A percentile compares a stretch with the other conserved stretches of the same genome.
Evolutionary conservation across 2,888 invertebrate species (phyloP).

Genomic region (Eledone cirrhosa): DNA sequence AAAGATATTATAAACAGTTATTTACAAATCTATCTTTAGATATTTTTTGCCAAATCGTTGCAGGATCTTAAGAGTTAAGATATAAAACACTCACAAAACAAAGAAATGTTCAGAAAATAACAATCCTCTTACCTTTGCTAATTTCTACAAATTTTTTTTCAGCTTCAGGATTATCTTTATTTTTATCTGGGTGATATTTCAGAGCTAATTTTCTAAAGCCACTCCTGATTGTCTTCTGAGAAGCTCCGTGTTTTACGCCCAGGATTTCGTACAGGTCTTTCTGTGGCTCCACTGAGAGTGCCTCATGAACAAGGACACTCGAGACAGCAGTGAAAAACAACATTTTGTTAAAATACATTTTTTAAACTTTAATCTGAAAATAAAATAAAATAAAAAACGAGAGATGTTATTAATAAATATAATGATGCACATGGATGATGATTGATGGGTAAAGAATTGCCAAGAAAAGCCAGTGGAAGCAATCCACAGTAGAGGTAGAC

Average conservation of each 20-base stretch:
- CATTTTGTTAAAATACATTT: constrained; percentile 49
- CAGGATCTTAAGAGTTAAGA: too few species aligned
- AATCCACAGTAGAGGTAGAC: too few species aligned
- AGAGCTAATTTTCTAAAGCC: constrained; percentile 70
- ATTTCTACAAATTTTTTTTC: constrained; percentile 70
- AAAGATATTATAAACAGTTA: too few species aligned
- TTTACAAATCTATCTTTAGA: too few species aligned
- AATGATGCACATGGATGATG: too few species aligned
- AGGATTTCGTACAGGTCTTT: constrained; percentile 69
- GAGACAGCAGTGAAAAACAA: constrained; percentile 46
- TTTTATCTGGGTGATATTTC: constrained; percentile 71
- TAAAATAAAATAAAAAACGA: neutral
- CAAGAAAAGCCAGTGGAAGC: too few species aligned
- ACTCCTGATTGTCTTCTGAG: constrained; percentile 69
- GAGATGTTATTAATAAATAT: too few species aligned
- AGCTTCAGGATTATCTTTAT: constrained; percentile 66
- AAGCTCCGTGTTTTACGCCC: constrained; percentile 67
- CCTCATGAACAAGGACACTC: constrained; percentile 38
- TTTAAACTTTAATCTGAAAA: neutral
- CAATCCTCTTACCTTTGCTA: constrained; percentile 67
- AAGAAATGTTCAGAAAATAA: neutral
- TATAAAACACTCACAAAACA: too few species aligned
- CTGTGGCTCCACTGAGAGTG: constrained; percentile 39
- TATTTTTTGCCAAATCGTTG: too few species aligned
- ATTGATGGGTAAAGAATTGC: too few species aligned